Percentiles rank a stretch among this genome's conserved stretches.
Conservation (phyloP, 2,113 vertebrate genomes). For the Herpetotheres cachinnans region DNA sequence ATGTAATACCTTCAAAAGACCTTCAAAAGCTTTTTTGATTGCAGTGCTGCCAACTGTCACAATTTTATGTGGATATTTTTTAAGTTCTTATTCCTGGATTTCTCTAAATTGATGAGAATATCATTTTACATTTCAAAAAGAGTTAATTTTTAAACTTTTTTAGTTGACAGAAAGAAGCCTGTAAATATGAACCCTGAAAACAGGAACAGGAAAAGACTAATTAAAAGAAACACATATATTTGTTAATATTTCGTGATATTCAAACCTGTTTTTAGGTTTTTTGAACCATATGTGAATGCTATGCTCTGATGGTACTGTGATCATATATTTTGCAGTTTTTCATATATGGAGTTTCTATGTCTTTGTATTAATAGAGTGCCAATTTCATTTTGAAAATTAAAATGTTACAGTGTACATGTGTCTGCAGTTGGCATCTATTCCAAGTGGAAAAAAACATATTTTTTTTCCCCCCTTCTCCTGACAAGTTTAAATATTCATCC, state of each 20-base stretch:
- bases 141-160: neutral
- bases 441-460: neutral
- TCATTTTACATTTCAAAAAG: neutral
- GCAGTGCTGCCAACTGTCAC: neutral
- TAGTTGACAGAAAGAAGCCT: neutral
- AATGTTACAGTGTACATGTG: neutral
- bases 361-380: neutral
- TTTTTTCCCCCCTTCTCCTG: neutral
- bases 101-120: neutral
- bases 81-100: neutral
- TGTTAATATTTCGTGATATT: neutral
- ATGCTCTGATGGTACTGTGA: neutral
- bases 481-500: neutral
- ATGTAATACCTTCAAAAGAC: neutral
- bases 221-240: neutral
- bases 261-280: neutral
- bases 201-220: neutral
- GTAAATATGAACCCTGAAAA: neutral
- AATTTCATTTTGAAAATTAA: neutral
- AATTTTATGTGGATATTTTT: neutral
- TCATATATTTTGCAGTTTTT: neutral
- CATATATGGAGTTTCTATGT: neutral
- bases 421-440: neutral
- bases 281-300: neutral
- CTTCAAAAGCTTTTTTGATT: neutral